Conservation (phyloP, 2,113 vertebrate species). For the Gymnorhina tibicen region DNA sequence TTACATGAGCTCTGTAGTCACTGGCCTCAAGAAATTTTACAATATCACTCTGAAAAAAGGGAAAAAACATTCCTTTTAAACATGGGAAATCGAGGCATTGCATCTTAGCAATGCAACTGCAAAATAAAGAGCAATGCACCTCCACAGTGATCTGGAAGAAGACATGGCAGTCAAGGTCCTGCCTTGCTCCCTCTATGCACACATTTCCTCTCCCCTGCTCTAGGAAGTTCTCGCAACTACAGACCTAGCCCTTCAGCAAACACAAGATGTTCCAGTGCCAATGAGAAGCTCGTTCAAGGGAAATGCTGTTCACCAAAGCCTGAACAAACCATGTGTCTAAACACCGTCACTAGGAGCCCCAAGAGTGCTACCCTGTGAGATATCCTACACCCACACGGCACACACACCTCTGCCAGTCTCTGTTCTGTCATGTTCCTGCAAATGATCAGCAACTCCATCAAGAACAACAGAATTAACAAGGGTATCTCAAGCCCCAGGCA, state of each 20-base stretch:
- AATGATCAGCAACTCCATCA: neutral
- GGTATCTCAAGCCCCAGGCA: neutral
- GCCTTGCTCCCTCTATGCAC: neutral
- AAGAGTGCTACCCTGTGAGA: neutral
- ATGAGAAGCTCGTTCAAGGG: neutral
- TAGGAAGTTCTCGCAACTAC: neutral
- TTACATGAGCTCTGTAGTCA: neutral
- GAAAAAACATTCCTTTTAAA: neutral
- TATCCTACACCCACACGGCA: neutral
- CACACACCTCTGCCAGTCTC: neutral
- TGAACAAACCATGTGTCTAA: neutral
- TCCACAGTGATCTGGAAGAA: neutral
- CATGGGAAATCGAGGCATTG: accelerated
- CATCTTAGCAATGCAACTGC: neutral
- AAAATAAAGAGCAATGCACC: neutral
- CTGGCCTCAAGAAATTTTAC: neutral
- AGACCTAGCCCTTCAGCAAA: neutral
- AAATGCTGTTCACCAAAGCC: neutral
- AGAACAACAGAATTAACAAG: neutral
- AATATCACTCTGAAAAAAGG: neutral
- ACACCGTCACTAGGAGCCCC: neutral
- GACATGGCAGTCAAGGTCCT: neutral
- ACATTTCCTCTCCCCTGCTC: neutral
- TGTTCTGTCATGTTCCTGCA: neutral
- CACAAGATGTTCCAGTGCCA: neutral